Evolutionary conservation across 2,113 vertebrate genomes (phyloP).

Genomic region (Nesogale talazaci): DNA sequence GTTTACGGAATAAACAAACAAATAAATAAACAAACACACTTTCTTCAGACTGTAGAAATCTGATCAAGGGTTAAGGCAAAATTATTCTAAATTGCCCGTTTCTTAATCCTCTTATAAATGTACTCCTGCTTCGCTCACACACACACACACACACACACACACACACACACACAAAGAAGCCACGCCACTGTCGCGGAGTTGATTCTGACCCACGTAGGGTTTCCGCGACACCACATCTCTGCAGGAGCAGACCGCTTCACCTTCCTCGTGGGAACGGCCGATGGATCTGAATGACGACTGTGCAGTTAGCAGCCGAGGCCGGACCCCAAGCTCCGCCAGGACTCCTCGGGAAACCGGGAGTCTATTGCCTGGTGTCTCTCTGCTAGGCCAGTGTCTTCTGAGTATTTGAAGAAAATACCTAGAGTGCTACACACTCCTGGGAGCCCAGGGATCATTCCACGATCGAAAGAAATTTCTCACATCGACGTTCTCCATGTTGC

Average conservation of each 20-base stretch:
- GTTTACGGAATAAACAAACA: neutral
- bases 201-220: too few relatives aligned
- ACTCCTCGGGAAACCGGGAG: neutral
- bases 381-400: constrained; percentile 8
- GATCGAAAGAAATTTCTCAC: neutral
- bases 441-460: neutral
- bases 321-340: too few relatives aligned
- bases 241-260: too few relatives aligned
- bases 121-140: too few relatives aligned
- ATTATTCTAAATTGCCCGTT: neutral
- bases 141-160: too few relatives aligned
- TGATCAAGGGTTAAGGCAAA: neutral
- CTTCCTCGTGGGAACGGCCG: too few relatives aligned
- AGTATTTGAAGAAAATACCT: neutral
- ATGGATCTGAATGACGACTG: too few relatives aligned
- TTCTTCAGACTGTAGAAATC: neutral
- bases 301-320: too few relatives aligned
- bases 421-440: neutral
- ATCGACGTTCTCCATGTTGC: too few relatives aligned
- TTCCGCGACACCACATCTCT: too few relatives aligned
- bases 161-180: too few relatives aligned
- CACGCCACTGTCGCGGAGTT: too few relatives aligned
- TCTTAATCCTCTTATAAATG: neutral
- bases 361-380: neutral
- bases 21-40: neutral